phyloP scores from a whole-genome alignment of 1,140 invertebrate genomes.

The Megathymus violae region DNA sequence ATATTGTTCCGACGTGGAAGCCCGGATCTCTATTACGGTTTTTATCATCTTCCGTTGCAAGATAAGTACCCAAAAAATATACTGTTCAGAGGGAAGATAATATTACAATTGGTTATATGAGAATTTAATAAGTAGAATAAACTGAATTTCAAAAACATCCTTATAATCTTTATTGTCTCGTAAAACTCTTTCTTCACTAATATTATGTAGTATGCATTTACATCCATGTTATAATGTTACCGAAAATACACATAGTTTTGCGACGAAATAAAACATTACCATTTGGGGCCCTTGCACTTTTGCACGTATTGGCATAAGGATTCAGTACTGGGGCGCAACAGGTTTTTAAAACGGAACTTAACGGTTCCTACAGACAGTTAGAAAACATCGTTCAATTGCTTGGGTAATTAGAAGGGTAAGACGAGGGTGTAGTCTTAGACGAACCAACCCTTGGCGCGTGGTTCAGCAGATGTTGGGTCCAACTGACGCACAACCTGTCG shows the following conservation, averaged over 20 bases:
- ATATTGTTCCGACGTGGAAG: constrained; percentile 26
- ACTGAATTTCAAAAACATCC: background rate
- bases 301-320: constrained; percentile 61
- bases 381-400: constrained; percentile 51
- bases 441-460: constrained; percentile 48
- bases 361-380: constrained; percentile 75
- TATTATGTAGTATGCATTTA: too few relatives aligned
- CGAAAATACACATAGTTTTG: constrained; percentile 60
- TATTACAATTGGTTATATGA: background rate
- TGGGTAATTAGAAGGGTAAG: constrained; percentile 71
- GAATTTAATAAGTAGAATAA: background rate
- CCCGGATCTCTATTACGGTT: background rate
- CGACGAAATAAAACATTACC: constrained; percentile 65
- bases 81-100: background rate
- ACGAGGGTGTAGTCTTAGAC: constrained; percentile 71
- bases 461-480: constrained; percentile 65
- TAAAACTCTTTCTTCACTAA: background rate
- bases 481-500: constrained; percentile 80
- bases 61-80: background rate
- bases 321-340: constrained; percentile 58
- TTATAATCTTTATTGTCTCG: too few relatives aligned
- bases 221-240: background rate
- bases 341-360: constrained; percentile 77
- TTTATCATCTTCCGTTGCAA: background rate
- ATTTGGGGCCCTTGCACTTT: constrained; percentile 78